A percentile compares a stretch with the other conserved stretches of the same genome.
Evolutionary conservation across 64 coral and sea anemone species (phyloP).

Genomic region (Actinia tenebrosa): DNA sequence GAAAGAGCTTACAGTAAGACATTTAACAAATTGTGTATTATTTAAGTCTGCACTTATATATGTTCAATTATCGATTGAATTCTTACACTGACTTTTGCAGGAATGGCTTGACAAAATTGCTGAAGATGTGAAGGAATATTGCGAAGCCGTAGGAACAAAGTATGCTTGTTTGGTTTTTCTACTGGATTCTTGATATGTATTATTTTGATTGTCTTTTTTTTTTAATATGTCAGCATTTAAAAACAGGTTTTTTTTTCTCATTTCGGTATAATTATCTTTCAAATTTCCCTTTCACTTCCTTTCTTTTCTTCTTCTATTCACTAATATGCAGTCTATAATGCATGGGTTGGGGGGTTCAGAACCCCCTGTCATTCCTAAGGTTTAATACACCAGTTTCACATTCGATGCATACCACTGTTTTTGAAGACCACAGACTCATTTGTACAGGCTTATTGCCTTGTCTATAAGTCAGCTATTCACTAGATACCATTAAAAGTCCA

Average conservation of each 20-base stretch:
- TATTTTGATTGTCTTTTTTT: not conserved
- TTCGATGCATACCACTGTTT: too few relatives aligned
- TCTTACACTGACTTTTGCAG: conserved; percentile 10
- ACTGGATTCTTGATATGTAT: not conserved
- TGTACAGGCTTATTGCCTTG: too few relatives aligned
- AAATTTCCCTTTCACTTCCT: not conserved
- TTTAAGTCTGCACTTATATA: not conserved
- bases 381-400: too few relatives aligned
- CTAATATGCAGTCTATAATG: too few relatives aligned
- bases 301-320: not conserved
- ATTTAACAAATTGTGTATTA: not conserved
- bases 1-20: conserved; percentile 76
- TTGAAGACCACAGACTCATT: too few relatives aligned
- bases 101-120: conserved; percentile 73
- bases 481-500: too few relatives aligned
- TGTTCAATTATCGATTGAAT: not conserved
- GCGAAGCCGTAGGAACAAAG: conserved; percentile 8
- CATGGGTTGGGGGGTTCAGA: too few relatives aligned
- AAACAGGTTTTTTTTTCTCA: too few relatives aligned
- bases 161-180: not conserved
- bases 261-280: too few relatives aligned
- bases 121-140: conserved; percentile 67
- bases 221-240: too few relatives aligned
- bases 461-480: too few relatives aligned
- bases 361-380: too few relatives aligned